A percentile compares a stretch with the other conserved stretches of the same genome.
phyloP scores from a whole-genome alignment of 2,888 invertebrate genomes.

The Cremastobaeus sp. region DNA sequence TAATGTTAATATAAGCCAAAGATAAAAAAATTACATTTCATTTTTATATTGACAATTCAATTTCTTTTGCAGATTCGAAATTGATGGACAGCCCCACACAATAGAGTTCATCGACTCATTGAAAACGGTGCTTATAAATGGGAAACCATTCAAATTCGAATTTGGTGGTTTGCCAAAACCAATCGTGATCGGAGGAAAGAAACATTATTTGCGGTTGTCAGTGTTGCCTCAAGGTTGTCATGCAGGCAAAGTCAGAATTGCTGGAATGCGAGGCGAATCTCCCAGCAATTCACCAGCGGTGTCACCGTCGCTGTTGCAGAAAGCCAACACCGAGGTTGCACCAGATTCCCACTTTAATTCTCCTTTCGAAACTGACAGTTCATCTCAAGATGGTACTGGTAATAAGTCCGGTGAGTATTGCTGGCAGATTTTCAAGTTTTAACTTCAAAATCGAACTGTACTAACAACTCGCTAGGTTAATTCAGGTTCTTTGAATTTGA shows the following conservation, averaged over 20 bases:
- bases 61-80: constrained; percentile 80
- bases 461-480: no score
- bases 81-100: constrained; percentile 86
- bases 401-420: constrained; percentile 21
- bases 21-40: no score
- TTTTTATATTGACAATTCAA: no score
- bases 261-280: constrained; percentile 85
- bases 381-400: constrained; percentile 34
- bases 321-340: constrained; percentile 44
- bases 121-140: constrained; percentile 87
- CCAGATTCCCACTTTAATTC: constrained; percentile 56
- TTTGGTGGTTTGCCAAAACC: constrained; percentile 92
- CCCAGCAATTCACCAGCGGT: constrained; percentile 70
- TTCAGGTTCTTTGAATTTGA: no score
- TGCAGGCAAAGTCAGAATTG: constrained; percentile 85
- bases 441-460: no score
- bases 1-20: no score
- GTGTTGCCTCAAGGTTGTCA: constrained; percentile 86
- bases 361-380: constrained; percentile 38
- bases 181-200: constrained; percentile 85
- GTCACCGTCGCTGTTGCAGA: constrained; percentile 59
- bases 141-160: constrained; percentile 87
- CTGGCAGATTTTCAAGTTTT: not conserved
- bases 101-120: constrained; percentile 89
- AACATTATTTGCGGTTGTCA: constrained; percentile 89